phyloP scores from a whole-genome alignment of 2,797 vertebrate species.

The Paedocypris micromegethes region DNA sequence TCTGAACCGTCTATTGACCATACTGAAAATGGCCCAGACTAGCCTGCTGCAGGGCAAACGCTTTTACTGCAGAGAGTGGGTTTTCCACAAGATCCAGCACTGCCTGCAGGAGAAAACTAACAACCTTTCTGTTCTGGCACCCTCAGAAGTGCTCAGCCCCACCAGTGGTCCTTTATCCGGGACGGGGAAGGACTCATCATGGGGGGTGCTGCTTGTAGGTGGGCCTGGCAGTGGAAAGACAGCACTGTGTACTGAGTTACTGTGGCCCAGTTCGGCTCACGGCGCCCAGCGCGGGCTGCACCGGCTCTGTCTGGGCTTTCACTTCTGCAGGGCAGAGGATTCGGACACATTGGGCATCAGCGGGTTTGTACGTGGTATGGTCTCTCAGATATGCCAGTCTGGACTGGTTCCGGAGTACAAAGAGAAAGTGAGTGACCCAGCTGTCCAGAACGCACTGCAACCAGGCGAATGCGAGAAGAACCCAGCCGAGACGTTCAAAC shows the following conservation, averaged over 20 bases:
- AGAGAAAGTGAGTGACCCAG: conserved; percentile 85
- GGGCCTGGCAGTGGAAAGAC: conserved; percentile 96
- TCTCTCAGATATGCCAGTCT: conserved; percentile 81
- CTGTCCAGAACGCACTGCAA: conserved; percentile 80
- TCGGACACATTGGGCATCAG: conserved; percentile 85
- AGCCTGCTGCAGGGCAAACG: conserved; percentile 96
- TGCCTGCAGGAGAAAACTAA: conserved; percentile 94
- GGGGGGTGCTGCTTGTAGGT: conserved; percentile 93
- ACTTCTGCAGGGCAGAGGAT: conserved; percentile 95
- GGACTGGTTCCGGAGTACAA: conserved; percentile 83
- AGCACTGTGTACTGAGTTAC: conserved; percentile 86
- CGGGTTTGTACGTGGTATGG: conserved; percentile 81
- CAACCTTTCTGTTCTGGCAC: conserved; percentile 66
- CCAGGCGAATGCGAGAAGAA: conserved; percentile 93
- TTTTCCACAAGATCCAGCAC: conserved; percentile 98
- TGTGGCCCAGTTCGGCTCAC: conserved; percentile 87
- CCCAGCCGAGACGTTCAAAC: conserved; percentile 93
- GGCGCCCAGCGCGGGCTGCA: conserved; percentile 80
- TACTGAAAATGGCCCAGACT: conserved; percentile 84
- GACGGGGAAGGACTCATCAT: conserved; percentile 72
- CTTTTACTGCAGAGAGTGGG: conserved; percentile 99
- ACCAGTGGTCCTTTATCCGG: conserved; percentile 40
- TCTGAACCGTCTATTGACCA: conserved; percentile 55
- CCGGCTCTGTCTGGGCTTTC: conserved; percentile 84
- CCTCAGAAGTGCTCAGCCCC: conserved; percentile 60